Base-by-base conservation (phyloP, 2,113 vertebrate genomes). In the Rousettus leschenaultii region DNA sequence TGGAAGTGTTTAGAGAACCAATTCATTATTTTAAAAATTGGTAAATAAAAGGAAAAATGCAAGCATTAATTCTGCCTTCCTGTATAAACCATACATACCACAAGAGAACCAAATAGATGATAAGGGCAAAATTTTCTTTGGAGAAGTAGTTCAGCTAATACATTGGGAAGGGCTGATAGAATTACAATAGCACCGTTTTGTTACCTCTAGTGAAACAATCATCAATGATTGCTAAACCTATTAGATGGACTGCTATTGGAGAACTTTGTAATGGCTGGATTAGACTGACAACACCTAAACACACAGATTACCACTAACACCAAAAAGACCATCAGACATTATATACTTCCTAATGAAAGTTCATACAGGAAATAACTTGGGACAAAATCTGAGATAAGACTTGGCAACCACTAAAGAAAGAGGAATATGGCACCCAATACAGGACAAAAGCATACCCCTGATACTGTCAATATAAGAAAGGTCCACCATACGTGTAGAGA, bases 31-130 rank as follows among this genome's bases (percentile, higher is more conserved):
- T 75, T 77, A 5, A 59, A 84, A 89, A 45, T 45, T 82, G 30
- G n/a, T 92, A 91, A 92, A 55, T 78, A 55, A 91, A 93, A 87
- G 33, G 68, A 78, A 93, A 91, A 83, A 85, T 22, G 28, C n/a
- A 89, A 15, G 19, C 33, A 86, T 80, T 77, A 65, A 73, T 88
- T 96, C 35, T 88, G 63, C 61, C 26, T 59, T 95, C 6, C 28
- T 73, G 0, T 90, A 38, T 10, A 83, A 89, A 90, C 63, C 3
- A 14, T 94, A 0, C 59, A 40, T 79, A 14, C 28, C 43, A 96
- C 73, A 83, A 21, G 45, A 48, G 82, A 82, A 79, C 35, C 68
- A 93, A 53, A 53, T n/a, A 70, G 40, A 38, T 80, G 24, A 16
- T 38, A 90, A 61, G 40, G 40, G 40, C 21, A 73, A n/a, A 11